Conservation (phyloP, 1,140 invertebrate genomes). For the Acromyrmex charruanus region DNA sequence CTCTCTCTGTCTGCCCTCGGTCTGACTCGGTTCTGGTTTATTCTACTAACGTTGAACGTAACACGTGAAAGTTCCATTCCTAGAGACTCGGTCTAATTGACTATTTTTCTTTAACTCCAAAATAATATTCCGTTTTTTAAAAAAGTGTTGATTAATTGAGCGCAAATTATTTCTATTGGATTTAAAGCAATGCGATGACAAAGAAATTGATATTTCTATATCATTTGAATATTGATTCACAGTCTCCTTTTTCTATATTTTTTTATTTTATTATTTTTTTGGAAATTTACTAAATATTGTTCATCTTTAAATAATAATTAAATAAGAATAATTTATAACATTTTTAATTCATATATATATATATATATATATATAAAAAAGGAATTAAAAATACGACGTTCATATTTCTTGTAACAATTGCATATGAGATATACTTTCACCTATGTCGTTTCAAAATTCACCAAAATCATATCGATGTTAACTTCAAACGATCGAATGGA, state of each 20-base stretch:
- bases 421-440: neutral
- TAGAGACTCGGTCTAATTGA: slow-evolving; percentile 67
- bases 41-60: slow-evolving; percentile 54
- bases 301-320: neutral
- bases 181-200: neutral
- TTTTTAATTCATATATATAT: too few relatives aligned
- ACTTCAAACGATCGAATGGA: slow-evolving; percentile 11
- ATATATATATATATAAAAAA: too few relatives aligned
- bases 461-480: slow-evolving; percentile 1
- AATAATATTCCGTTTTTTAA: slow-evolving; percentile 20
- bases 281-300: neutral
- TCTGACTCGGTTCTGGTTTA: slow-evolving; percentile 39
- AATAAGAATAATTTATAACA: too few relatives aligned
- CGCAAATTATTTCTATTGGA: neutral
- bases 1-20: neutral
- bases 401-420: neutral
- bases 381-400: neutral
- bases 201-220: slow-evolving; percentile 5
- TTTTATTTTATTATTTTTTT: neutral
- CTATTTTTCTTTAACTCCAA: slow-evolving; percentile 28
- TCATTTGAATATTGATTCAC: neutral
- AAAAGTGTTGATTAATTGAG: slow-evolving; percentile 25
- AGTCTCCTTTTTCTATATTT: neutral
- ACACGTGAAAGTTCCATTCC: slow-evolving; percentile 9
- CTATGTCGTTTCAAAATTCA: neutral